Evolutionary conservation across 2,888 invertebrate genomes (phyloP).

Genomic region (Drosophila pseudotalamancana): DNA sequence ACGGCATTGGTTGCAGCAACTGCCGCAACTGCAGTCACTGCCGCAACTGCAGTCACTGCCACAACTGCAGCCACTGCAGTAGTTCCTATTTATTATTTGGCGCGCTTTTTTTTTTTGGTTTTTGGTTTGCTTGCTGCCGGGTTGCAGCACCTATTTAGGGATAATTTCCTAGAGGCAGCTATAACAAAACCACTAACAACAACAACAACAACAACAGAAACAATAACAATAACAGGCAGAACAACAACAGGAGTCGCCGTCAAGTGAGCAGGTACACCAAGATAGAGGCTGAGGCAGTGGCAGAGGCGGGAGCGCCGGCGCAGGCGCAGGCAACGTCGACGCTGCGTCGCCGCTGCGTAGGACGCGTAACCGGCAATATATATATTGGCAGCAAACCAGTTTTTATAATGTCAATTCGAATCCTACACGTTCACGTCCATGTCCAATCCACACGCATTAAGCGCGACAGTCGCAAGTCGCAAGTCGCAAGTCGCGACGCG

Average conservation of each 20-base stretch:
- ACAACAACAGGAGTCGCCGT: constrained; percentile 44
- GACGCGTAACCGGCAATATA: constrained; percentile 66
- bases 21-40: constrained; percentile 1
- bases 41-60: constrained; percentile 1
- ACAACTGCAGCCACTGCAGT: constrained; percentile 3
- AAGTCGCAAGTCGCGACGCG: constrained; percentile 72
- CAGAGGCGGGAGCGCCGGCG: constrained; percentile 1
- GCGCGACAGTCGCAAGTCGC: constrained; percentile 77
- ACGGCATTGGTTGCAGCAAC: not conserved
- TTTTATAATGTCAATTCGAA: constrained; percentile 80
- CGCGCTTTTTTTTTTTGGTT: constrained; percentile 50
- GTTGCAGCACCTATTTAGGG: constrained; percentile 46
- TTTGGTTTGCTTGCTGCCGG: constrained; percentile 32
- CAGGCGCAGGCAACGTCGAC: constrained; percentile 21
- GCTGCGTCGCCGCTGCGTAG: constrained; percentile 53
- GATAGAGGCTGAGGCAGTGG: constrained; percentile 5
- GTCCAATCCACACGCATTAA: constrained; percentile 77
- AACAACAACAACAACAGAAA: constrained; percentile 10
- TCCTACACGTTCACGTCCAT: constrained; percentile 73
- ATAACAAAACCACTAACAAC: constrained; percentile 8
- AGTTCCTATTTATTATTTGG: constrained; percentile 43
- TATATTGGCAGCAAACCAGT: constrained; percentile 78
- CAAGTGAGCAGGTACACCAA: constrained; percentile 73
- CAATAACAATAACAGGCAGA: constrained; percentile 16
- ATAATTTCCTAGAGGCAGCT: constrained; percentile 64